Evolutionary conservation across 1,140 invertebrate genomes (phyloP).

Genomic region (Babylonia areolata): DNA sequence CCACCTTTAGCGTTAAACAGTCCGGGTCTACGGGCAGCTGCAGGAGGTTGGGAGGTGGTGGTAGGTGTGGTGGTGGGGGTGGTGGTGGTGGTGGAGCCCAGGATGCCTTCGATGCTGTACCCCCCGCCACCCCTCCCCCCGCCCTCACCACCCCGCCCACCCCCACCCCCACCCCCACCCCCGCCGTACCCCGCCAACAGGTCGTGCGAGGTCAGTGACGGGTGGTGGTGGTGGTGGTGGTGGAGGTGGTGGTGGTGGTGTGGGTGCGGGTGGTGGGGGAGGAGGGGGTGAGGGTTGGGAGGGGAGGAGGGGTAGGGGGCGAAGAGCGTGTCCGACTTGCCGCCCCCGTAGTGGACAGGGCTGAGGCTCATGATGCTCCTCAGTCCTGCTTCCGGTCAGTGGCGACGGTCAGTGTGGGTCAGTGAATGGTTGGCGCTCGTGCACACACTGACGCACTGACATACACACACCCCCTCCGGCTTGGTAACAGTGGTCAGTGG

Average conservation of each 20-base stretch:
- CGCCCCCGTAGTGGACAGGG: conserved; percentile 87
- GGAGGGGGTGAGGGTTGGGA: background rate
- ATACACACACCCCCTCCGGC: too few species aligned
- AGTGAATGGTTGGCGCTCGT: too few species aligned
- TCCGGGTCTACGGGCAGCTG: background rate
- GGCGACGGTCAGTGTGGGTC: too few species aligned
- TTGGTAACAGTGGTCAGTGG: too few species aligned
- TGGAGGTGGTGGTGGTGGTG: too few species aligned
- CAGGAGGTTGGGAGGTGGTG: too few species aligned
- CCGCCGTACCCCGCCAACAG: background rate
- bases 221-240: conserved; percentile 81
- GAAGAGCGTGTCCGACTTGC: conserved; percentile 76
- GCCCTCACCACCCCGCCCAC: conserved; percentile 90
- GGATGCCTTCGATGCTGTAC: conserved; percentile 42
- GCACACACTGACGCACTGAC: too few species aligned
- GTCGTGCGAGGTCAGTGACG: background rate
- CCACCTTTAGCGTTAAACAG: background rate
- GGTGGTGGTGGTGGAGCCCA: conserved; percentile 13
- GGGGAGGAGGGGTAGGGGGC: background rate
- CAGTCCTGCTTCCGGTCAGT: too few species aligned
- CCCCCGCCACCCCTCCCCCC: conserved; percentile 61
- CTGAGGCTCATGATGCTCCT: conserved; percentile 87
- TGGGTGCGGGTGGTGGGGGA: background rate
- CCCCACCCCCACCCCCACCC: conserved; percentile 85
- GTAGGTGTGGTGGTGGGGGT: too few species aligned